These are phyloP conservation scores for Ammodytes dubius DNA, from an alignment of 2,113 vertebrate species.

Conservation along the genomic window DNA sequence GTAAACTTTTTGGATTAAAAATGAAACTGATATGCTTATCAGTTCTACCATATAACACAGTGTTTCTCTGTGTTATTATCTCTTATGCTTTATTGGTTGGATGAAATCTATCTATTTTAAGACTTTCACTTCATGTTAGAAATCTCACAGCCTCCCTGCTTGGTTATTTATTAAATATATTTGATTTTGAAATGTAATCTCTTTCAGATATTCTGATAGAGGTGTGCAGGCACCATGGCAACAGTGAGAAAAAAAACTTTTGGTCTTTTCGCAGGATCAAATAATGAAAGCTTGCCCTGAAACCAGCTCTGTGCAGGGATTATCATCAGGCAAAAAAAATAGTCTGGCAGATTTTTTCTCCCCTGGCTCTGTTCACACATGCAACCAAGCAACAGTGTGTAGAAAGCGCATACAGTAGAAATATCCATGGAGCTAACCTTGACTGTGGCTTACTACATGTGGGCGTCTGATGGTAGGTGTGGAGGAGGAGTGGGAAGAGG, in stretches of 20 bases:
- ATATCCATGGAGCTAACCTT: slow-evolving; percentile 68
- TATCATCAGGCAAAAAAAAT: slow-evolving; percentile 27
- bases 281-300: slow-evolving; percentile 54
- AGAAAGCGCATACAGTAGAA: slow-evolving; percentile 48
- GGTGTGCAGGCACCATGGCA: slow-evolving; percentile 64
- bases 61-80: slow-evolving; percentile 23
- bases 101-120: slow-evolving; percentile 49
- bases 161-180: slow-evolving; percentile 3
- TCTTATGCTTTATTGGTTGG: slow-evolving; percentile 3
- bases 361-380: slow-evolving; percentile 14
- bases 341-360: slow-evolving; percentile 32
- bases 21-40: not conserved
- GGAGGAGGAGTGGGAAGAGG: slow-evolving; percentile 59
- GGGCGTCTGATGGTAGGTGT: slow-evolving; percentile 68
- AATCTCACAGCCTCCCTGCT: slow-evolving; percentile 44
- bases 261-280: slow-evolving; percentile 41
- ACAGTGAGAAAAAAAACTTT: slow-evolving; percentile 24
- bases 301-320: slow-evolving; percentile 33
- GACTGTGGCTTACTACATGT: slow-evolving; percentile 63
- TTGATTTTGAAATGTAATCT: slow-evolving; percentile 30
- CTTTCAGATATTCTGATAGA: slow-evolving; percentile 44
- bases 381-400: slow-evolving; percentile 30
- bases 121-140: slow-evolving; percentile 30
- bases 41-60: slow-evolving; percentile 1
- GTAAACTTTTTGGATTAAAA: not conserved